Conservation (phyloP, 2,797 vertebrate genomes). For the Sphaeramia orbicularis region DNA sequence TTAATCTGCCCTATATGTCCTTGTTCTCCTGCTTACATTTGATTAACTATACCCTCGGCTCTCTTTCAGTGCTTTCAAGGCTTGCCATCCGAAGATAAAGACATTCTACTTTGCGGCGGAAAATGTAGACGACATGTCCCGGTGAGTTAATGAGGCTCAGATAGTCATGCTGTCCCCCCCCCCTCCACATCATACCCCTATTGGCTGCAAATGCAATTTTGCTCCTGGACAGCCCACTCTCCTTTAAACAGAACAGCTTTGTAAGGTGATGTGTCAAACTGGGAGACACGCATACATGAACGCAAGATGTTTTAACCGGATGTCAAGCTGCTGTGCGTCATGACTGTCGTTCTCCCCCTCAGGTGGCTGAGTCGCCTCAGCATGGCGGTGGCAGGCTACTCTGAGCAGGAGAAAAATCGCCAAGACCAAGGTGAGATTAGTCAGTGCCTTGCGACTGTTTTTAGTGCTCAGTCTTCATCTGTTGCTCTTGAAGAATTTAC, state of each 20-base stretch:
- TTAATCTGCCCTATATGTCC: slow-evolving; percentile 50
- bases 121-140: slow-evolving; percentile 98
- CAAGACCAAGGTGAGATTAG: slow-evolving; percentile 93
- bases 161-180: slow-evolving; percentile 43
- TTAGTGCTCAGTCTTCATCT: slow-evolving; percentile 19
- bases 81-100: slow-evolving; percentile 99
- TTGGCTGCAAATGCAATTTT: slow-evolving; percentile 41
- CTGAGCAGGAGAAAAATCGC: slow-evolving; percentile 94
- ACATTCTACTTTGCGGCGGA: slow-evolving; percentile 99
- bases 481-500: slow-evolving; percentile 29
- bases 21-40: slow-evolving; percentile 33
- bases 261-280: slow-evolving; percentile 37
- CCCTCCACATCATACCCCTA: slow-evolving; percentile 26
- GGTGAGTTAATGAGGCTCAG: slow-evolving; percentile 85
- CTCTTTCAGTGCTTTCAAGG: slow-evolving; percentile 94
- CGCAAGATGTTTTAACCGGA: slow-evolving; percentile 29
- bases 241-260: slow-evolving; percentile 37
- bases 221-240: slow-evolving; percentile 34
- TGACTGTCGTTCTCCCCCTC: slow-evolving; percentile 74
- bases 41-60: slow-evolving; percentile 47
- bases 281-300: slow-evolving; percentile 18
- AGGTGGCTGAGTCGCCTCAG: slow-evolving; percentile 99
- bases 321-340: slow-evolving; percentile 58
- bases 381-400: slow-evolving; percentile 94
- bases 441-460: slow-evolving; percentile 44